Conservation (phyloP, 1,140 invertebrate genomes). For the Temnothorax longispinosus region DNA sequence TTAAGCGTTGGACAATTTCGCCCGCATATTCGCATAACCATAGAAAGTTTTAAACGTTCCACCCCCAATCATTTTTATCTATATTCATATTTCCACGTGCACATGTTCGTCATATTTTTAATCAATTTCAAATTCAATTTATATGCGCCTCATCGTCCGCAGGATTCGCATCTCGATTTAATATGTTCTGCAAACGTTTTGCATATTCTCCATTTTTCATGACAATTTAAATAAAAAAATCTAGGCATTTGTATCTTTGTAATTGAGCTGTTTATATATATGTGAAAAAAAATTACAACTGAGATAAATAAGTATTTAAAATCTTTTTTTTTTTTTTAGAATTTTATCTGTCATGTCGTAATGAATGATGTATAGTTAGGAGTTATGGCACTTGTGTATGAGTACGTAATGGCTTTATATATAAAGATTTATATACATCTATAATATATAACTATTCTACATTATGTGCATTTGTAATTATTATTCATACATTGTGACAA, state of each 20-base stretch:
- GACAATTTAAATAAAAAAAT: conserved; percentile 5
- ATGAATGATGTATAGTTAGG: neutral
- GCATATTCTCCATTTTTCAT: neutral
- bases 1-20: neutral
- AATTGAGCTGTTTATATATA: neutral
- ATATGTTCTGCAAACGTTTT: neutral
- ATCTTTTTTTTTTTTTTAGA: neutral
- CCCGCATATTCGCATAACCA: neutral
- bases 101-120: conserved; percentile 29
- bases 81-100: conserved; percentile 31
- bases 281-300: neutral
- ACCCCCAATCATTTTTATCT: conserved; percentile 9
- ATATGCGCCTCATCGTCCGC: neutral
- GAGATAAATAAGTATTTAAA: conserved; percentile 12
- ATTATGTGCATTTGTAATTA: neutral
- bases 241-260: neutral
- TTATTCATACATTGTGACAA: neutral
- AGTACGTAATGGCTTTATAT: neutral
- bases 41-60: conserved; percentile 38
- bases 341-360: neutral
- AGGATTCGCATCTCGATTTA: neutral
- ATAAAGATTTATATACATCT: neutral
- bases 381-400: neutral
- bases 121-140: conserved; percentile 11
- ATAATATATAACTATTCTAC: neutral